These are phyloP conservation scores for Belonocnema kinseyi DNA, from an alignment of 1,140 invertebrate species.

Conservation along the genomic window DNA sequence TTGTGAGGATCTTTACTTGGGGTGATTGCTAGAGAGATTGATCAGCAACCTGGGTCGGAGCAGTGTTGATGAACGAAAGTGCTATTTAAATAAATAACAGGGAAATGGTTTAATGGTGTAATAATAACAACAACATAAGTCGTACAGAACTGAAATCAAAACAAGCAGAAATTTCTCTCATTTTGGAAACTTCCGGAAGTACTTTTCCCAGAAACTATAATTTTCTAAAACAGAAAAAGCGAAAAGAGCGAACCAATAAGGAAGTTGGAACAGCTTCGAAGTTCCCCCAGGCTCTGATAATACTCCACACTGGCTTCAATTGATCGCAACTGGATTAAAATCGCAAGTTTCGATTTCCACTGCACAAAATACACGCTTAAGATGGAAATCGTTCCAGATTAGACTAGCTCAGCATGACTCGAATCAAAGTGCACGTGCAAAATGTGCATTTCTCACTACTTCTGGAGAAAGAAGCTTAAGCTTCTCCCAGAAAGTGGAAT, in stretches of 20 bases:
- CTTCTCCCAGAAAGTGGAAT: slow-evolving; percentile 16
- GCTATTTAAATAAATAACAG: too few species aligned
- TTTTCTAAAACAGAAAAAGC: background rate
- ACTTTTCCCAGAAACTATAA: background rate
- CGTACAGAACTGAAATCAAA: background rate
- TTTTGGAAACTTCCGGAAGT: background rate
- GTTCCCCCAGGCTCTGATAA: background rate
- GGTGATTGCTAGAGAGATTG: too few species aligned
- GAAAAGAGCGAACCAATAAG: slow-evolving; percentile 14
- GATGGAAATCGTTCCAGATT: background rate
- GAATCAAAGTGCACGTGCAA: slow-evolving; percentile 33
- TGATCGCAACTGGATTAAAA: background rate
- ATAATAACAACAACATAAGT: too few species aligned
- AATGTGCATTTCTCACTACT: background rate
- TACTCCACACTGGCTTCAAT: background rate
- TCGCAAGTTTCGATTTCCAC: slow-evolving; percentile 22
- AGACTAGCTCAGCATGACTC: slow-evolving; percentile 27
- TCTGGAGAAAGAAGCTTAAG: slow-evolving; percentile 17
- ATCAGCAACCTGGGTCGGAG: too few species aligned
- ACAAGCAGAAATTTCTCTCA: background rate
- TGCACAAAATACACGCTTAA: background rate
- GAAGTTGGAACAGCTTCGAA: background rate
- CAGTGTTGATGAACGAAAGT: too few species aligned
- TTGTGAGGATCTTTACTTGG: too few species aligned
- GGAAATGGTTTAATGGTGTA: too few species aligned